phyloP scores from a whole-genome alignment of 2,888 invertebrate species.

The Protonemura montana region DNA sequence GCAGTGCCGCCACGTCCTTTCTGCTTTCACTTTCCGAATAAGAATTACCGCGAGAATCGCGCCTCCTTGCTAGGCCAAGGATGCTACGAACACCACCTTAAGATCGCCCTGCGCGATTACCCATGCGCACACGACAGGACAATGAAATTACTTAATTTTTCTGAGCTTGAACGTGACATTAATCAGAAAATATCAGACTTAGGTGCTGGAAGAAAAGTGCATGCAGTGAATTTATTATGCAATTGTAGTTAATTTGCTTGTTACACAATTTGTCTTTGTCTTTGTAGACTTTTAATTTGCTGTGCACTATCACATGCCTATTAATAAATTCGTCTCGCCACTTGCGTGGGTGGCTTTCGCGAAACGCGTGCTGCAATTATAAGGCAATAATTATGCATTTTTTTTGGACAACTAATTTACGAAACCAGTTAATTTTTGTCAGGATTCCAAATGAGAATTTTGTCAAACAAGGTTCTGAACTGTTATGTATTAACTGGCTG shows the following conservation, averaged over 20 bases:
- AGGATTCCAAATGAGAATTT: neutral
- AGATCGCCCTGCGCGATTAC: neutral
- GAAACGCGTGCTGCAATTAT: no score
- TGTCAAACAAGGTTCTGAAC: neutral
- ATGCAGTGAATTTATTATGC: neutral
- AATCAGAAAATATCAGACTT: neutral
- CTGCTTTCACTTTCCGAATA: neutral
- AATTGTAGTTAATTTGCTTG: neutral
- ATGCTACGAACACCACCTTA: neutral
- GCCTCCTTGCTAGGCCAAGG: neutral
- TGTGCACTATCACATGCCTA: no score
- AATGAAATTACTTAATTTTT: constrained; percentile 15
- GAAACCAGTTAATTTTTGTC: neutral
- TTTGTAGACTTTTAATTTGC: neutral
- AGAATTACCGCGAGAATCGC: neutral
- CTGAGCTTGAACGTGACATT: constrained; percentile 29
- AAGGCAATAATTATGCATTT: no score
- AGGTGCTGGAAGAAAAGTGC: neutral
- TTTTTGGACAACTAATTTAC: no score
- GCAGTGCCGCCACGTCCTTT: constrained; percentile 8
- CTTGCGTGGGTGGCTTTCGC: no score
- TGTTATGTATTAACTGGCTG: neutral
- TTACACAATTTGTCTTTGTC: neutral
- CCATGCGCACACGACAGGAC: neutral
- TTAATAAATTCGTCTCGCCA: no score